These are phyloP conservation scores for Parazoanthus darwini DNA, from an alignment of 92 coral and sea anemone species.

Conservation along the genomic window DNA sequence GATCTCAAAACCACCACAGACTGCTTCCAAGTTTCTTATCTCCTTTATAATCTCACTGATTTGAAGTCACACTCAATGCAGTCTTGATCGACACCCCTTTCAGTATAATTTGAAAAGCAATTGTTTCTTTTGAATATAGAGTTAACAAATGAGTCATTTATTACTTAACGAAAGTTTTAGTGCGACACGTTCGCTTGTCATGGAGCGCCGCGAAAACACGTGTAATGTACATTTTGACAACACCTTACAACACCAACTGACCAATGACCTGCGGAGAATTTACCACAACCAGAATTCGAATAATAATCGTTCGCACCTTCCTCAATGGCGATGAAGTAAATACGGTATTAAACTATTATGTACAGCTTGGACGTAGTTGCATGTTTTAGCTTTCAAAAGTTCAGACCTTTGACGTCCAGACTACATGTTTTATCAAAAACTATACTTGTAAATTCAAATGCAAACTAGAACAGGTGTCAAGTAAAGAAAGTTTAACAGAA, in stretches of 20 bases:
- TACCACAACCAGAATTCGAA: not conserved
- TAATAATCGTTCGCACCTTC: too few relatives aligned
- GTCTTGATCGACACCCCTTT: not conserved
- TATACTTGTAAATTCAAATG: not conserved
- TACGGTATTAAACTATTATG: too few relatives aligned
- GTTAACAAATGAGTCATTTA: not conserved
- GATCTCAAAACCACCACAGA: too few relatives aligned
- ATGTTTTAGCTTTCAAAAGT: not conserved
- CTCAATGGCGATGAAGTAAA: not conserved
- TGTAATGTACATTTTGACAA: not conserved
- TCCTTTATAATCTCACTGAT: too few relatives aligned
- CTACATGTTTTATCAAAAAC: too few relatives aligned
- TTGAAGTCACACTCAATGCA: too few relatives aligned
- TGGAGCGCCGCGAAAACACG: not conserved
- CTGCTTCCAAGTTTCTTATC: too few relatives aligned
- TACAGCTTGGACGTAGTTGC: not conserved
- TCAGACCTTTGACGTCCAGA: not conserved
- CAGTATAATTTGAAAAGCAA: not conserved
- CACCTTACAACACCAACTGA: not conserved
- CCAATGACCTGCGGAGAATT: not conserved
- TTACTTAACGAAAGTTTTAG: too few relatives aligned
- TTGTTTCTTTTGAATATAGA: not conserved
- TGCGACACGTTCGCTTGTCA: too few relatives aligned
- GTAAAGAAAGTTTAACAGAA: too few relatives aligned
- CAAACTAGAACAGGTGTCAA: not conserved